These are phyloP conservation scores for Rostratula benghalensis DNA, from an alignment of 2,113 vertebrate species.

Conservation along the genomic window DNA sequence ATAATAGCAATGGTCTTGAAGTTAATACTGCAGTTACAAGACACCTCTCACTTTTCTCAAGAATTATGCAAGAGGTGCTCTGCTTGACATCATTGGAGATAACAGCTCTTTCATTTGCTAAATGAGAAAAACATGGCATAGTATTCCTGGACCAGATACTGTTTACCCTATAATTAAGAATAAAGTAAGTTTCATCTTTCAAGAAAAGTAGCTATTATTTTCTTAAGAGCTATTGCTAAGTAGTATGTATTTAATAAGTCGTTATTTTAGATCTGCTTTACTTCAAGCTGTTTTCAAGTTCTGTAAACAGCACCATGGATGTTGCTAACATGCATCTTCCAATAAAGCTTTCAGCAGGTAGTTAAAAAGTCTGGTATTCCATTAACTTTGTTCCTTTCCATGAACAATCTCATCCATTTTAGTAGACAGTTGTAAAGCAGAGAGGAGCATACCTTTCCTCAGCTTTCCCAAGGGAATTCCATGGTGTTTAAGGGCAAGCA, in stretches of 20 bases:
- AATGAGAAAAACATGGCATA: background rate
- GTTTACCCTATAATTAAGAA: background rate
- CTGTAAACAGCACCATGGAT: background rate
- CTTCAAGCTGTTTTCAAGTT: background rate
- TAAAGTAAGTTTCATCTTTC: background rate
- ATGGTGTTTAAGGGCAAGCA: background rate
- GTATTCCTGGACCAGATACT: background rate
- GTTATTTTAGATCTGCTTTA: background rate
- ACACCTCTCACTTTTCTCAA: background rate
- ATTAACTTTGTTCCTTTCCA: background rate
- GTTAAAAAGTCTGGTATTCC: background rate
- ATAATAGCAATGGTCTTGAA: background rate
- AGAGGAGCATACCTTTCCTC: background rate
- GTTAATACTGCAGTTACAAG: background rate
- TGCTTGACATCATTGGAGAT: background rate
- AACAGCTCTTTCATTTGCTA: background rate
- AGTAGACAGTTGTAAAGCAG: background rate
- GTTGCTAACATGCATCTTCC: background rate
- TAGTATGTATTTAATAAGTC: background rate
- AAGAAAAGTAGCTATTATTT: background rate
- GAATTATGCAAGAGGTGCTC: background rate
- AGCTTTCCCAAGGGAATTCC: background rate
- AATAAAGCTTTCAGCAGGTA: background rate
- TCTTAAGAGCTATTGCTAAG: background rate
- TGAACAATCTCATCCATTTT: background rate